A percentile compares a stretch with the other conserved stretches of the same genome.
phyloP scores from a whole-genome alignment of 2,113 vertebrate genomes.

The Rousettus leschenaultii region DNA sequence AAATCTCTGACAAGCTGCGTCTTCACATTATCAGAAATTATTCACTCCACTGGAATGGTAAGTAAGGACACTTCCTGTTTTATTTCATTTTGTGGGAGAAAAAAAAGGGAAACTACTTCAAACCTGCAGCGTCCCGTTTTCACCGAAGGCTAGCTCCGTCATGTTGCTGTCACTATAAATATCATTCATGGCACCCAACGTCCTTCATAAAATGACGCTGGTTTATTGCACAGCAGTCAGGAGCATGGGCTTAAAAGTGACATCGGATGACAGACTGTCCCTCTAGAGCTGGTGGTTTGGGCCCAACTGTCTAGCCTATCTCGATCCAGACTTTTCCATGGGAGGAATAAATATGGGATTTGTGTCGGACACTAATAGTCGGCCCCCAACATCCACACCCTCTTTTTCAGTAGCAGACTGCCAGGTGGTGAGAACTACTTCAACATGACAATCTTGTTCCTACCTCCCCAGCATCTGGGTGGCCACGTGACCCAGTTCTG shows the following conservation, averaged over 20 bases:
- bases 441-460: background rate
- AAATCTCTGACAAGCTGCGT: background rate
- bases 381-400: background rate
- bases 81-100: background rate
- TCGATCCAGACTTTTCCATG: background rate
- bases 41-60: background rate
- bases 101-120: background rate
- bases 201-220: background rate
- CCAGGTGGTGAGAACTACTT: background rate
- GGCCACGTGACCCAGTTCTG: background rate
- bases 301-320: too few relatives aligned
- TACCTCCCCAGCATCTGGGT: background rate
- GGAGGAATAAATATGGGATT: background rate
- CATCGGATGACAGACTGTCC: background rate
- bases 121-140: background rate
- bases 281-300: background rate
- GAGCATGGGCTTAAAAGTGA: background rate
- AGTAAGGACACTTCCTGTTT: background rate
- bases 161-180: background rate
- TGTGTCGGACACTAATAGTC: background rate
- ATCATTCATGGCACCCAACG: background rate
- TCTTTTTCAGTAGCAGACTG: background rate
- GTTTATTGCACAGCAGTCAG: background rate
- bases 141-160: background rate
- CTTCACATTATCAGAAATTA: background rate